Evolutionary conservation across 2,888 invertebrate species (phyloP).

Genomic region (Rhynchonema sp.): DNA sequence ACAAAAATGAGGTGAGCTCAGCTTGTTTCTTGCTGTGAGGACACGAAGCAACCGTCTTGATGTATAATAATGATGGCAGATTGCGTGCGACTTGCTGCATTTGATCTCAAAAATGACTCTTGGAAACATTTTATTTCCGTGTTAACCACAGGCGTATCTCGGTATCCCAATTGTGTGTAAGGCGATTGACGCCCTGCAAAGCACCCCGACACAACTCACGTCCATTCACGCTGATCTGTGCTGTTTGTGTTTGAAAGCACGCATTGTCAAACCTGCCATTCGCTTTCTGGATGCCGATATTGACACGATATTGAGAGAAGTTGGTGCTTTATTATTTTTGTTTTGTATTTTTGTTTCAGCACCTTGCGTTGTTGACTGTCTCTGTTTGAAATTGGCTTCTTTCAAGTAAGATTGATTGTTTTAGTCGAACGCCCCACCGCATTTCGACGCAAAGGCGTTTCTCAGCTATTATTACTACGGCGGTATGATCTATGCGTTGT

Average conservation of each 20-base stretch:
- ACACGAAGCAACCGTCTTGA: too few species aligned
- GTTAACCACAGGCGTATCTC: conserved; percentile 52
- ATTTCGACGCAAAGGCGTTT: conserved; percentile 66
- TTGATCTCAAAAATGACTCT: too few species aligned
- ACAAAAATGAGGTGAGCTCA: conserved; percentile 4
- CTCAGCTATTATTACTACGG: conserved; percentile 88
- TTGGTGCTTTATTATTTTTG: conserved; percentile 24
- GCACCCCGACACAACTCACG: conserved; percentile 69
- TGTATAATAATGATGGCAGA: too few species aligned
- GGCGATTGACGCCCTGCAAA: conserved; percentile 68
- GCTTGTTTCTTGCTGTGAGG: too few species aligned
- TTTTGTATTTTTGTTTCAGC: background rate
- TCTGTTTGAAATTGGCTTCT: background rate
- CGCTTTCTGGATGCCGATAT: conserved; percentile 51
- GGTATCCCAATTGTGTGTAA: conserved; percentile 61
- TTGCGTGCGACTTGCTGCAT: too few species aligned
- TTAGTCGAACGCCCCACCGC: background rate
- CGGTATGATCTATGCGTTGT: conserved; percentile 82
- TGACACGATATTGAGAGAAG: conserved; percentile 60
- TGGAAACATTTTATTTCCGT: too few species aligned
- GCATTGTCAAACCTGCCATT: conserved; percentile 73
- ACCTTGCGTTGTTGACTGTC: background rate
- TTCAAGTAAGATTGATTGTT: background rate
- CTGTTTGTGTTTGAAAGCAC: conserved; percentile 60
- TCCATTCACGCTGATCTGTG: conserved; percentile 82